phyloP scores from a whole-genome alignment of 2,797 vertebrate species.

The Australoheros facetus region DNA sequence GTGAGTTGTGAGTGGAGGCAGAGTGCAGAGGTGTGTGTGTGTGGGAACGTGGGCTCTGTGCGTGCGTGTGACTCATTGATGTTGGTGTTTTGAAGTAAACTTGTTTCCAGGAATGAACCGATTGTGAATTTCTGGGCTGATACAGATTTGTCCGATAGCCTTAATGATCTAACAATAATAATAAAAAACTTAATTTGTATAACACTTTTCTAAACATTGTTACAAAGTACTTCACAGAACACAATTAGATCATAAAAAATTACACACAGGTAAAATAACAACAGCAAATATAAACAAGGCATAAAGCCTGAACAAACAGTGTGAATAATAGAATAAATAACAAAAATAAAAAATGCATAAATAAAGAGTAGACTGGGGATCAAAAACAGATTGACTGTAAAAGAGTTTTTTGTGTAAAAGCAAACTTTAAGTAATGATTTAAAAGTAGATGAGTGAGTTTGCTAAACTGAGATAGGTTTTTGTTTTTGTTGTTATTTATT shows the following conservation, averaged over 20 bases:
- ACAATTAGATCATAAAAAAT: background rate
- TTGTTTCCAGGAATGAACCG: background rate
- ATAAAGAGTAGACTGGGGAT: background rate
- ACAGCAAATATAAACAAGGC: background rate
- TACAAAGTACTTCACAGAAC: background rate
- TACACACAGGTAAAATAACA: background rate
- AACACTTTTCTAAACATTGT: background rate
- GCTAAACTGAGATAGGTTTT: background rate
- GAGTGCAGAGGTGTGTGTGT: conserved; percentile 47
- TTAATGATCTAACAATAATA: background rate
- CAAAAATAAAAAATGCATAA: background rate
- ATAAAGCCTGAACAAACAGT: background rate
- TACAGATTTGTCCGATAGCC: background rate
- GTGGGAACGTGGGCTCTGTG: conserved; percentile 26
- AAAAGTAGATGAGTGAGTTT: background rate
- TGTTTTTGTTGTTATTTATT: background rate
- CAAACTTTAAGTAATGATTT: background rate
- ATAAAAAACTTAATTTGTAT: background rate
- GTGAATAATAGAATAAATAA: background rate
- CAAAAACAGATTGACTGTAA: background rate
- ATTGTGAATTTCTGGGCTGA: background rate
- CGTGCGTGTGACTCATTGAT: conserved; percentile 47
- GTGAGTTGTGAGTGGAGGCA: conserved; percentile 43
- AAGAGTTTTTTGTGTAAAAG: background rate
- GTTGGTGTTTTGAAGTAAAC: conserved; percentile 32